Conservation (phyloP, 2,888 invertebrate species). For the Parelbella ahira region DNA sequence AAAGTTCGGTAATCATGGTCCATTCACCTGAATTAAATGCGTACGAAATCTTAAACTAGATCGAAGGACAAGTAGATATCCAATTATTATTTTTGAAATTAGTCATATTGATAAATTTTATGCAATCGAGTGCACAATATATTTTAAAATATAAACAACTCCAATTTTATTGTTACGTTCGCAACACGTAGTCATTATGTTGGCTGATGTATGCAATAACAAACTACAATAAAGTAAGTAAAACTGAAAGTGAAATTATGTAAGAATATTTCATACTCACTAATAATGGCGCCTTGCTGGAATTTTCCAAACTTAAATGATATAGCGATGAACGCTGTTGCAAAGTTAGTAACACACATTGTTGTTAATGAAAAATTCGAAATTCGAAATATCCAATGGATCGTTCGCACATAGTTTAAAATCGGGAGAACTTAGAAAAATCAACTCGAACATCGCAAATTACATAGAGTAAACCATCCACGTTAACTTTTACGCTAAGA, state of each 20-base stretch:
- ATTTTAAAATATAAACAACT: too few relatives aligned
- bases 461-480: conserved; percentile 78
- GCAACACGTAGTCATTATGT: too few relatives aligned
- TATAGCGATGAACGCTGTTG: conserved; percentile 44
- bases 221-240: too few relatives aligned
- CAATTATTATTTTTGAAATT: background rate
- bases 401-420: conserved; percentile 62
- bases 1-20: conserved; percentile 4
- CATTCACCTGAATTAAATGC: conserved; percentile 9
- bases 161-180: too few relatives aligned
- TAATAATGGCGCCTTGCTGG: conserved; percentile 53
- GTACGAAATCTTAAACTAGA: too few relatives aligned
- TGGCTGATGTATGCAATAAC: too few relatives aligned
- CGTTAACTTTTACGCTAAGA: conserved; percentile 79
- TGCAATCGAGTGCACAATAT: too few relatives aligned
- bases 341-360: conserved; percentile 54
- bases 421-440: conserved; percentile 49
- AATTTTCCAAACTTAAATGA: conserved; percentile 50
- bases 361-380: conserved; percentile 45
- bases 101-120: too few relatives aligned
- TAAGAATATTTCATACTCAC: conserved; percentile 48
- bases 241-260: conserved; percentile 38
- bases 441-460: conserved; percentile 74
- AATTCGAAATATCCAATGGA: conserved; percentile 49
- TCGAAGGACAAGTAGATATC: conserved; percentile 1